phyloP scores from a whole-genome alignment of 1,140 invertebrate species.

The Heliconius nattereri region DNA sequence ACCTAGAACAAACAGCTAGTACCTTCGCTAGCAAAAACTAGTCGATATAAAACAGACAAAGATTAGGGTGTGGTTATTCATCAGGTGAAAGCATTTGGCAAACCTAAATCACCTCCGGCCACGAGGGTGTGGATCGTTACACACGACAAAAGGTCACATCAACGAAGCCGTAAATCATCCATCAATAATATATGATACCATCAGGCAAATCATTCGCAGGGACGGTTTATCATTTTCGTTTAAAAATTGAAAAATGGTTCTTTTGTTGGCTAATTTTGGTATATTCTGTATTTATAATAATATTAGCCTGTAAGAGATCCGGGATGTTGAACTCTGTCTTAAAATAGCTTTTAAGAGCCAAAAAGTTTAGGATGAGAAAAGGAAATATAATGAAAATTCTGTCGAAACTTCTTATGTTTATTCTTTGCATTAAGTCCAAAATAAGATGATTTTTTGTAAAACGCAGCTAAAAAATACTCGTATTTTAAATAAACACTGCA shows the following conservation, averaged over 20 bases:
- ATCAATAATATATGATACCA: constrained; percentile 44
- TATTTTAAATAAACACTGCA: neutral
- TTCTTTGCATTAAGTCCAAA: neutral
- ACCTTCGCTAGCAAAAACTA: neutral
- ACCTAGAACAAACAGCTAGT: neutral
- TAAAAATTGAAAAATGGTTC: neutral
- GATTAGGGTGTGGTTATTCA: constrained; percentile 64
- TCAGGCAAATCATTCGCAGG: constrained; percentile 22
- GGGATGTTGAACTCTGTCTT: neutral
- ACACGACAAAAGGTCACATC: constrained; percentile 42
- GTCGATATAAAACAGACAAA: constrained; percentile 65
- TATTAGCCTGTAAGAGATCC: neutral
- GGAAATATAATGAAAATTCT: neutral
- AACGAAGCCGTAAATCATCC: constrained; percentile 61
- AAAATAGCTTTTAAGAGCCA: neutral
- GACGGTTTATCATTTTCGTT: neutral
- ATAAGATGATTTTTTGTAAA: neutral
- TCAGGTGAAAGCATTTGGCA: constrained; percentile 72
- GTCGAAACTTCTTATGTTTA: neutral
- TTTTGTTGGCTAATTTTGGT: neutral
- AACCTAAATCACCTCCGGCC: constrained; percentile 64
- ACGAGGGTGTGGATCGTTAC: constrained; percentile 41
- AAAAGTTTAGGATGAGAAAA: neutral
- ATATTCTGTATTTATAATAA: neutral
- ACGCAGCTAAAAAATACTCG: neutral